phyloP scores from a whole-genome alignment of 2,113 vertebrate species.

The Cyprinodon brontotheroides region DNA sequence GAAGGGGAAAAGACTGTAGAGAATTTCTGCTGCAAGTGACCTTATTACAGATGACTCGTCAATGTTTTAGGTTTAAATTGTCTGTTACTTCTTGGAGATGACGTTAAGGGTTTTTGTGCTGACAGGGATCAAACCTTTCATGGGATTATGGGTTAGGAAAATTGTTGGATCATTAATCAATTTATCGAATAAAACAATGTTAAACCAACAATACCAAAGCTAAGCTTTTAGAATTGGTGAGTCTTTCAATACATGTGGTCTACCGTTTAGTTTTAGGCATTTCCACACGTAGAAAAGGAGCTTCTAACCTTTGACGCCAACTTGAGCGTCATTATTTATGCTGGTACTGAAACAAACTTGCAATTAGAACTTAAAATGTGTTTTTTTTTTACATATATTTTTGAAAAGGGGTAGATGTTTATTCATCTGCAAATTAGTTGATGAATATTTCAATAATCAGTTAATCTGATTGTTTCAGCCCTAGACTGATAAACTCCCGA shows the following conservation, averaged over 20 bases:
- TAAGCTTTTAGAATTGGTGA: not conserved
- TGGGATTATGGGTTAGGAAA: not conserved
- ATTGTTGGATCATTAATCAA: not conserved
- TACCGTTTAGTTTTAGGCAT: not conserved
- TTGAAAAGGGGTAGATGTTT: too few relatives aligned
- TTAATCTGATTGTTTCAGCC: too few relatives aligned
- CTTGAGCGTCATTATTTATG: too few relatives aligned
- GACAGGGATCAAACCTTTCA: not conserved
- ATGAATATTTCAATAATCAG: too few relatives aligned
- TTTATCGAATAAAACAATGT: not conserved
- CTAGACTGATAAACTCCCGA: too few relatives aligned
- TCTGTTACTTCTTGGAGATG: not conserved
- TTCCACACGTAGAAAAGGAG: too few relatives aligned
- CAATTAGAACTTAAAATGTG: too few relatives aligned
- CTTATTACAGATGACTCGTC: not conserved
- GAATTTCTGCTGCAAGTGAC: slow-evolving; percentile 14
- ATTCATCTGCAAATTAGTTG: too few relatives aligned
- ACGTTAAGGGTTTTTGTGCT: not conserved
- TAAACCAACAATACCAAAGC: not conserved
- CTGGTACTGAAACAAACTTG: too few relatives aligned
- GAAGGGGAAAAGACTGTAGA: slow-evolving; percentile 1
- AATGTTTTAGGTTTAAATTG: not conserved
- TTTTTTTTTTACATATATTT: too few relatives aligned
- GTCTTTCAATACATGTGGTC: not conserved
- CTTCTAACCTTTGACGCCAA: too few relatives aligned